These are phyloP conservation scores for Chloroceryle amazona DNA, from an alignment of 2,797 vertebrate species.

Conservation along the genomic window DNA sequence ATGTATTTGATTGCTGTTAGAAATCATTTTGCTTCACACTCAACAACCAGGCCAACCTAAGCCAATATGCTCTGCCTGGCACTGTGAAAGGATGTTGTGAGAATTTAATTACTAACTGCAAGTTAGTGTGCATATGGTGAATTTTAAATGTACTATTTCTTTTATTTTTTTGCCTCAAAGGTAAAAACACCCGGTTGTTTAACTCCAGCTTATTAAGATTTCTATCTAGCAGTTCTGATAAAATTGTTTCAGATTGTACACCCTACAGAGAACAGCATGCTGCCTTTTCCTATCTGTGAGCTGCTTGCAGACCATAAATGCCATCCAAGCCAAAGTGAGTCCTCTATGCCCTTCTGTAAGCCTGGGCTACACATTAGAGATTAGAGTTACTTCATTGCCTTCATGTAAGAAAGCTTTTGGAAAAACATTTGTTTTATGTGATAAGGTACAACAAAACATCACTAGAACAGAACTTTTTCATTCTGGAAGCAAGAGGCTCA, in stretches of 20 bases:
- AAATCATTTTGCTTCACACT: constrained; percentile 72
- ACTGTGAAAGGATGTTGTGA: constrained; percentile 60
- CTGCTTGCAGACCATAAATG: constrained; percentile 26
- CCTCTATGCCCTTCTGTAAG: constrained; percentile 24
- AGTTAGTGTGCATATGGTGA: constrained; percentile 60
- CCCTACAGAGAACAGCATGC: constrained; percentile 14
- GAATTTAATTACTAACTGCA: constrained; percentile 75
- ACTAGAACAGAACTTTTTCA: not conserved
- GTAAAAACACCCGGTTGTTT: constrained; percentile 13
- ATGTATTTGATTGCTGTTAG: constrained; percentile 72
- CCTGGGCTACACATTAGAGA: not conserved
- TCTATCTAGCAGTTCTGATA: constrained; percentile 24
- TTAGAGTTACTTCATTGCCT: constrained; percentile 24
- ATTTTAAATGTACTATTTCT: constrained; percentile 10
- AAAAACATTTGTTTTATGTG: constrained; percentile 19
- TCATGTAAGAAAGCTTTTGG: not conserved
- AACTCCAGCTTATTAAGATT: constrained; percentile 47
- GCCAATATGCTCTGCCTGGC: constrained; percentile 75
- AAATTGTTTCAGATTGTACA: constrained; percentile 34
- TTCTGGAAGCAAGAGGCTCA: not conserved
- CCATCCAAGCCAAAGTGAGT: not conserved
- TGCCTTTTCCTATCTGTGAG: not conserved
- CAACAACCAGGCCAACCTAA: constrained; percentile 44
- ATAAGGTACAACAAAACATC: constrained; percentile 4
- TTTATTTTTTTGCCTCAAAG: not conserved